Base-by-base conservation (phyloP, 2,888 invertebrate species). In the Tortricodes alternella region DNA sequence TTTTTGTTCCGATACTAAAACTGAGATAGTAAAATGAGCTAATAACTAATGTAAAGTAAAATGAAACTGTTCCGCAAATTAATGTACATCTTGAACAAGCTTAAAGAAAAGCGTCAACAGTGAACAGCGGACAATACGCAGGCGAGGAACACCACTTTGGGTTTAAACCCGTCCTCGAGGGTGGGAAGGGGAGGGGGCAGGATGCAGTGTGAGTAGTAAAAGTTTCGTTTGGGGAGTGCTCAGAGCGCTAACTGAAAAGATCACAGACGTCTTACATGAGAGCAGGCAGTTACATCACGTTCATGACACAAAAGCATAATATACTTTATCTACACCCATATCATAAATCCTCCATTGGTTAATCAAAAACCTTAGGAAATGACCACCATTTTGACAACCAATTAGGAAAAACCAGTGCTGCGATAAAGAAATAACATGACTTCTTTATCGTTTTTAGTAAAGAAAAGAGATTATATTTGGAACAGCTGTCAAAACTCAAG, bases 81-180 rank as follows among this genome's bases (percentile, higher is more conserved):
- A 53, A 53, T 53, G 53, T 48, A 53, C 46, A 53, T 48, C 53
- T 34, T 9, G 53, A 39, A 24, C 46, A 39, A 23, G 41, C 23
- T 19, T n/a, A 24, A 16, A 27, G 18, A 11, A 46, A 16, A 24
- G 24, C 11, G 29, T 11, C 16, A 5, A 19, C 52, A 21, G 24
- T 46, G 27, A 16, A 27, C 16, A 34, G 43, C 27, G 24, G 44
- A 44, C 44, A 29, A 19, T 29, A 18, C 44, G 18, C 39, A 11
- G 4, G 23, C 39, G 37, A 29, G 18, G 44, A 44, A 44, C 44
- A 44, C 44, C 44, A 44, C 27, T 44, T 44, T 27, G 44, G 44
- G 27, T 9, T 29, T 19, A 44, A 44, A 19, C 44, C 29, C 18
- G 29, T 2, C 9, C 19, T 21, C 37, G 11, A 16, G 27, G 23